Conservation (phyloP, 2,113 vertebrate species). For the Stercorarius parasiticus region DNA sequence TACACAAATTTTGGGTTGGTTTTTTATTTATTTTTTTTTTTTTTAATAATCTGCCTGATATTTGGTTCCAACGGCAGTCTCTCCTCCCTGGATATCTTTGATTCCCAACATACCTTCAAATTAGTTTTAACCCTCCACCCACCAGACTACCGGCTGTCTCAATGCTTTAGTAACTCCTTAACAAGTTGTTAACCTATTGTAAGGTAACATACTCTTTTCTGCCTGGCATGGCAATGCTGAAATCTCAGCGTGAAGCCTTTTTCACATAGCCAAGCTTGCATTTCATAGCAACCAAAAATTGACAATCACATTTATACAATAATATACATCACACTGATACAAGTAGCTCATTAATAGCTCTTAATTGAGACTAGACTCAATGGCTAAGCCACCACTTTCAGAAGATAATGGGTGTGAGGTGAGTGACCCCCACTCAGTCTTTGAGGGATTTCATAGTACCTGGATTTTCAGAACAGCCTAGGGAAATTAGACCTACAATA, state of each 20-base stretch:
- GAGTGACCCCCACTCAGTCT: slow-evolving; percentile 1
- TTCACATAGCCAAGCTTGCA: background rate
- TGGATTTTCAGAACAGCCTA: slow-evolving; percentile 19
- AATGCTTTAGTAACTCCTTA: background rate
- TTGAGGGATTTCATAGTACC: background rate
- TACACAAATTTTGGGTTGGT: background rate
- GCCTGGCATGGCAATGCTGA: slow-evolving; percentile 8
- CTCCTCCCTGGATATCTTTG: background rate
- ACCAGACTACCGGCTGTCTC: background rate
- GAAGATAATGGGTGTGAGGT: slow-evolving; percentile 34
- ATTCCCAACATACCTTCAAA: background rate
- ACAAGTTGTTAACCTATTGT: background rate
- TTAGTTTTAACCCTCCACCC: background rate
- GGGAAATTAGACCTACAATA: slow-evolving; percentile 29
- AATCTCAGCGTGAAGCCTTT: slow-evolving; percentile 1
- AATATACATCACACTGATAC: background rate
- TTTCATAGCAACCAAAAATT: slow-evolving; percentile 22
- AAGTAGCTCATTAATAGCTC: slow-evolving; percentile 51
- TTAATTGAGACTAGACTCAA: slow-evolving; percentile 36
- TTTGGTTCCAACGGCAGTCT: background rate
- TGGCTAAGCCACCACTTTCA: slow-evolving; percentile 5
- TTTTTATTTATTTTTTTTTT: background rate
- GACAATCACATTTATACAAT: background rate
- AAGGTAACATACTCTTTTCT: background rate
- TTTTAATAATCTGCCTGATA: background rate